Conservation (phyloP, 2,888 invertebrate species). For the Diarsia brunnea region DNA sequence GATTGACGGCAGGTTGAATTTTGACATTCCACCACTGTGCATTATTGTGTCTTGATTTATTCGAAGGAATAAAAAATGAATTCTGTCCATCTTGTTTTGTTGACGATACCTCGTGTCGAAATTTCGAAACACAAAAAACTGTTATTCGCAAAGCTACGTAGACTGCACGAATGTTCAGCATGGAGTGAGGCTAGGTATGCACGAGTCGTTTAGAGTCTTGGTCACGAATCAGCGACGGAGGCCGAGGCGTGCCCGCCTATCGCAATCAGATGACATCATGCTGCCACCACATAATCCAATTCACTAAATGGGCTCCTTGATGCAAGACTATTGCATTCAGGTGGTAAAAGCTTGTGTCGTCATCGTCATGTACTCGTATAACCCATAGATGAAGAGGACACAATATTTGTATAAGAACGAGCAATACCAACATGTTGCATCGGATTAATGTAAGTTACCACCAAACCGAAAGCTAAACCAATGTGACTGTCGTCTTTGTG, state of each 20-base stretch:
- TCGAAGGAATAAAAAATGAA: constrained; percentile 10
- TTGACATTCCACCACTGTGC: constrained; percentile 61
- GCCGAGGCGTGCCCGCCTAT: constrained; percentile 82
- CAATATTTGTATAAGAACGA: not conserved
- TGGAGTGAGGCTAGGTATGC: constrained; percentile 77
- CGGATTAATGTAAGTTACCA: constrained; percentile 9
- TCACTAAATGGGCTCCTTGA: constrained; percentile 67
- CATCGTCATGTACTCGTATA: not conserved
- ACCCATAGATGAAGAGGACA: not conserved
- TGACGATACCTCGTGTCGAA: constrained; percentile 49
- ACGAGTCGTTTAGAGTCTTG: constrained; percentile 79
- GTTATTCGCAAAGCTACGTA: constrained; percentile 65
- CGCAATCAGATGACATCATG: constrained; percentile 87
- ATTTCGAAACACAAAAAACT: constrained; percentile 65
- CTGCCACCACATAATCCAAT: constrained; percentile 71
- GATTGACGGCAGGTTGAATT: constrained; percentile 73
- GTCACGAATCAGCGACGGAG: constrained; percentile 79
- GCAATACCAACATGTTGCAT: not conserved
- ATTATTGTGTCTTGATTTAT: constrained; percentile 49
- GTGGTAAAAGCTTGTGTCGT: constrained; percentile 6
- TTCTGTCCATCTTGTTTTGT: constrained; percentile 18
- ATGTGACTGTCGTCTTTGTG: no score
- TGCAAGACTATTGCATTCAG: constrained; percentile 66
- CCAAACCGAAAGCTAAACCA: no score
- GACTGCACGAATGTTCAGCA: constrained; percentile 75